Percentiles rank a stretch among this genome's conserved stretches.
Evolutionary conservation across 2,113 vertebrate species (phyloP).

Genomic region (Pholis gunnellus): DNA sequence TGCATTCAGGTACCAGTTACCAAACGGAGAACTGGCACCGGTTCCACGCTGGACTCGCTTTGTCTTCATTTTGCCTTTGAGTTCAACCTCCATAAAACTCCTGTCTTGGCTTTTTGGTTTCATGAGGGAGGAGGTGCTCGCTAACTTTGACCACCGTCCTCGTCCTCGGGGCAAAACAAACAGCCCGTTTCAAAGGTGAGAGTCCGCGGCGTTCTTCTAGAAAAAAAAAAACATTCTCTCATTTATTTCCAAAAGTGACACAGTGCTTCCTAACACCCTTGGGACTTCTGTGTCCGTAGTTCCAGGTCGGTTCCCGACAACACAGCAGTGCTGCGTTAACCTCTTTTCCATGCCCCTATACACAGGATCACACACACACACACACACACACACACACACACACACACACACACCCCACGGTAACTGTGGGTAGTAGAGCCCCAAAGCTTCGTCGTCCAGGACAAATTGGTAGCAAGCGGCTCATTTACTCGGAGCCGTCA

Average conservation of each 20-base stretch:
- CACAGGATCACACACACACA: conserved; percentile 9
- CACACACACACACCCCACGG: conserved; percentile 48
- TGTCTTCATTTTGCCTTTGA: conserved; percentile 46
- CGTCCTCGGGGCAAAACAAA: conserved; percentile 51
- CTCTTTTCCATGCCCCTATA: conserved; percentile 41
- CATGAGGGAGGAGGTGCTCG: conserved; percentile 22
- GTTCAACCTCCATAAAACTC: conserved; percentile 53
- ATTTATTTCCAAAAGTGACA: conserved; percentile 67
- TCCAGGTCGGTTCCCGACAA: conserved; percentile 71
- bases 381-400: conserved; percentile 12
- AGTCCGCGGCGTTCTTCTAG: conserved; percentile 29
- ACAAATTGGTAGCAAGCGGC: conserved; percentile 84
- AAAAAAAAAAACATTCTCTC: conserved; percentile 45
- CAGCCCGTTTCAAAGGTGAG: conserved; percentile 54
- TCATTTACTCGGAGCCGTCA: conserved; percentile 84
- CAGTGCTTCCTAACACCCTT: conserved; percentile 52
- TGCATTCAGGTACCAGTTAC: not conserved
- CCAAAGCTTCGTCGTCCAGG: conserved; percentile 74
- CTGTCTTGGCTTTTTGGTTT: conserved; percentile 35
- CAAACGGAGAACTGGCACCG: not conserved
- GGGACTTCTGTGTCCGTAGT: conserved; percentile 69
- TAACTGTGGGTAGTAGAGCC: conserved; percentile 62
- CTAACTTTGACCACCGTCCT: conserved; percentile 61
- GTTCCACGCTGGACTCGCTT: not conserved
- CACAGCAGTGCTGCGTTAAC: conserved; percentile 50